Evolutionary conservation across 1,140 invertebrate genomes (phyloP).

Genomic region (Drosophila tani): DNA sequence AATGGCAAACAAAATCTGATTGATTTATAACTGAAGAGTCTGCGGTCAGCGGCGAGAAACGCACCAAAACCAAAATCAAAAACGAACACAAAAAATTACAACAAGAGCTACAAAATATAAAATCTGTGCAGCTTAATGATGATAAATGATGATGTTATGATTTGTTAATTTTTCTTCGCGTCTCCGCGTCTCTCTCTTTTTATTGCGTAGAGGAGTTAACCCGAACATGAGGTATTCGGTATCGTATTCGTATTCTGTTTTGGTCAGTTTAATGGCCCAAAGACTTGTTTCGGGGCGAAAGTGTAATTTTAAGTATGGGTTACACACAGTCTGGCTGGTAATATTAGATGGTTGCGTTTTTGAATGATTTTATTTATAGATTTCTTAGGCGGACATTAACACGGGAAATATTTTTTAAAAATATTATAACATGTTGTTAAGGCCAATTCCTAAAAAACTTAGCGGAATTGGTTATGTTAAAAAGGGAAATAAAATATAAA

Average conservation of each 20-base stretch:
- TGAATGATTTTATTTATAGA: constrained; percentile 15
- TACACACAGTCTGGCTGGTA: constrained; percentile 24
- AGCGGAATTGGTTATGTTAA: too few relatives aligned
- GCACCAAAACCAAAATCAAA: constrained; percentile 1
- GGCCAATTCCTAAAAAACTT: too few relatives aligned
- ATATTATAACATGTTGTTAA: too few relatives aligned
- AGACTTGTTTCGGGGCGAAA: constrained; percentile 49
- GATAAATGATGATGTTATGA: constrained; percentile 83
- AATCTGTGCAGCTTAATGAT: constrained; percentile 70
- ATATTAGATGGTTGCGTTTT: constrained; percentile 9
- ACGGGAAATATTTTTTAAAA: background rate
- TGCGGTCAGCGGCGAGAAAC: constrained; percentile 33
- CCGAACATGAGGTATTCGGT: constrained; percentile 33
- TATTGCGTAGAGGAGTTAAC: constrained; percentile 69
- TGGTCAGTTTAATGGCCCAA: constrained; percentile 59
- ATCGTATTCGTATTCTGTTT: constrained; percentile 27
- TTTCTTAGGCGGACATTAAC: background rate
- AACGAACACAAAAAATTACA: constrained; percentile 19
- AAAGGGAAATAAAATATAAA: too few relatives aligned
- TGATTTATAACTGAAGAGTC: constrained; percentile 79
- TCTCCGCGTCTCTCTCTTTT: constrained; percentile 44
- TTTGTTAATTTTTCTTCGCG: constrained; percentile 77
- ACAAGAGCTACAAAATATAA: constrained; percentile 45
- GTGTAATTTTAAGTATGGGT: constrained; percentile 74
- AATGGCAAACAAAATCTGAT: constrained; percentile 77